These are phyloP conservation scores for Calidris pygmaea DNA, from an alignment of 2,113 vertebrate genomes.

Conservation along the genomic window DNA sequence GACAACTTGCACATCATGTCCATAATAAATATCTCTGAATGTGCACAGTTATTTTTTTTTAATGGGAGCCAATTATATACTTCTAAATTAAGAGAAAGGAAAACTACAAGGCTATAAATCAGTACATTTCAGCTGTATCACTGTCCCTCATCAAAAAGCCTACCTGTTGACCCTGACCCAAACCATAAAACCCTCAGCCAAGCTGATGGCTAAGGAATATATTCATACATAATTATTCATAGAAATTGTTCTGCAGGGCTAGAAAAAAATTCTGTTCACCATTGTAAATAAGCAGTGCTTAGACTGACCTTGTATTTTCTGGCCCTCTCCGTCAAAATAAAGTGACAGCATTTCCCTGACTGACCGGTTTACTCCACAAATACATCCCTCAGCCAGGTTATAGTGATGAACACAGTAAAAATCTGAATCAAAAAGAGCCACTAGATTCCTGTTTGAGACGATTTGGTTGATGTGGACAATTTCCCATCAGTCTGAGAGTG, in stretches of 20 bases:
- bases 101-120: not conserved
- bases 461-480: constrained; percentile 27
- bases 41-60: not conserved
- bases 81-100: not conserved
- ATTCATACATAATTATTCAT: not conserved
- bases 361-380: not conserved
- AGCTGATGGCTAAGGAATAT: not conserved
- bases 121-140: not conserved
- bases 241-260: not conserved
- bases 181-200: not conserved
- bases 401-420: not conserved
- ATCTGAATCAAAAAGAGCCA: not conserved
- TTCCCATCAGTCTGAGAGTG: constrained; percentile 20
- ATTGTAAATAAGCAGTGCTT: not conserved
- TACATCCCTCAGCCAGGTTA: not conserved
- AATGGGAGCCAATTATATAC: not conserved
- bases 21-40: not conserved
- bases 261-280: not conserved
- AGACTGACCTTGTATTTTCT: not conserved
- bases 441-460: not conserved
- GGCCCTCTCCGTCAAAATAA: not conserved
- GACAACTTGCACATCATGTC: not conserved
- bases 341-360: not conserved
- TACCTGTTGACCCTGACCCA: not conserved
- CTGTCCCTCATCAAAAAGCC: not conserved